Conservation (phyloP, 2,797 vertebrate species). For the Neopelma chrysocephalum region DNA sequence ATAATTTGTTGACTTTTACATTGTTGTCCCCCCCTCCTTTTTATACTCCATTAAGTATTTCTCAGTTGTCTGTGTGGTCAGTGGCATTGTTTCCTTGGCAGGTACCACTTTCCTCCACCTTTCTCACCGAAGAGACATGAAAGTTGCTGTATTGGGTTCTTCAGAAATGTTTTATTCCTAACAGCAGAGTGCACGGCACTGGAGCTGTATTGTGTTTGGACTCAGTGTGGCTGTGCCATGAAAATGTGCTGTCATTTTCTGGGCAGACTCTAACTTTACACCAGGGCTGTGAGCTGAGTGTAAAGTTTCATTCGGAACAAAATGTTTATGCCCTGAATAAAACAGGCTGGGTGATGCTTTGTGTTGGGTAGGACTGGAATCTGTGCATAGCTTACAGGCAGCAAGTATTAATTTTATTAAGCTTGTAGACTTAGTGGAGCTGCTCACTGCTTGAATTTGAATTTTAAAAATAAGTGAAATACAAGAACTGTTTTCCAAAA, state of each 20-base stretch:
- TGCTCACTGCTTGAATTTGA: background rate
- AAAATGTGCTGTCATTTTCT: background rate
- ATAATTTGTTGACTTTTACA: rapidly evolving
- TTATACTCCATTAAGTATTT: background rate
- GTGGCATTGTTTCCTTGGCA: background rate
- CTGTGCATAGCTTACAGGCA: background rate
- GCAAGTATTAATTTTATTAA: slow-evolving; percentile 3
- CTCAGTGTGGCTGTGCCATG: background rate
- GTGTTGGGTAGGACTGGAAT: background rate
- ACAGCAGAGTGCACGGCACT: background rate
- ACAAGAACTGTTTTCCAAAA: background rate
- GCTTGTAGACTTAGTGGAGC: background rate
- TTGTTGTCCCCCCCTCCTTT: background rate
- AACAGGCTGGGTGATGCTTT: background rate
- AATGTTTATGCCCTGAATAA: slow-evolving; percentile 22
- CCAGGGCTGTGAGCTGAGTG: background rate
- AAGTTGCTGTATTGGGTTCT: background rate
- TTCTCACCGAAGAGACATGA: background rate
- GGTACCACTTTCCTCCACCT: background rate
- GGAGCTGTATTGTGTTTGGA: background rate
- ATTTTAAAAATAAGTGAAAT: background rate
- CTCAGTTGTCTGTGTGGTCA: background rate
- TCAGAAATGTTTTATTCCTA: background rate
- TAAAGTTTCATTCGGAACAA: background rate
- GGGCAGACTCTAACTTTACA: background rate